These are phyloP conservation scores for Xenopus tropicalis DNA, from an alignment of 2,113 vertebrate genomes.

Conservation along the genomic window UCB_Xtro_10.0 CM004450.2:67608501-67609000, in stretches of 20 bases:
- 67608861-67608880: neutral
- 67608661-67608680: too few species aligned
- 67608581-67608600: too few species aligned
- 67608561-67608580: too few species aligned
- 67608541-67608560: too few species aligned
- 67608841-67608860: slow-evolving; percentile 13
- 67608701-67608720: neutral
- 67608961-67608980: neutral
- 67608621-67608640: too few species aligned
- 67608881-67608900: neutral
- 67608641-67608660: too few species aligned
- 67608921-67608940: neutral
- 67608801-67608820: slow-evolving; percentile 24
- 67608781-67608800: slow-evolving; percentile 21
- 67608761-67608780: slow-evolving; percentile 6
- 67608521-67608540: too few species aligned
- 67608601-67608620: too few species aligned
- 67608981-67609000: too few species aligned
- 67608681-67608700: neutral
- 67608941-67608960: neutral
- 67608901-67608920: neutral
- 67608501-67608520: too few species aligned
- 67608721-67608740: neutral
- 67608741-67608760: slow-evolving; percentile 6
- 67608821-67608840: slow-evolving; percentile 14